Conservation (phyloP, 2,888 invertebrate species). For the Drosophila silvestris region DNA sequence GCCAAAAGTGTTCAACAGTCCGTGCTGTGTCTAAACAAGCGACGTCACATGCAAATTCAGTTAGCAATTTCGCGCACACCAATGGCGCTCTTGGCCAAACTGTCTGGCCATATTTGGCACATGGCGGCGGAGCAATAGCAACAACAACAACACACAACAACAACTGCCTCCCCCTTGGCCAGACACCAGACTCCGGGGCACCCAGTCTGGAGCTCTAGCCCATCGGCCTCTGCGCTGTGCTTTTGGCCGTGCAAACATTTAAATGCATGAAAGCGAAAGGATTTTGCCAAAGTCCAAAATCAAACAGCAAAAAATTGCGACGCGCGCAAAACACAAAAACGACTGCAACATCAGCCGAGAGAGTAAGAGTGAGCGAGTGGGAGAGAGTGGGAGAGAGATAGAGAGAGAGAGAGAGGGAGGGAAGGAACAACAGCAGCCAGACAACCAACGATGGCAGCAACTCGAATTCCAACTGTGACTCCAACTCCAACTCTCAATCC, state of each 20-base stretch:
- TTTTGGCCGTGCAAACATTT: conserved; percentile 72
- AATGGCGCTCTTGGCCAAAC: conserved; percentile 60
- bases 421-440: conserved; percentile 39
- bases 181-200: conserved; percentile 4
- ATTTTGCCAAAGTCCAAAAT: conserved; percentile 81
- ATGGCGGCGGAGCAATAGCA: conserved; percentile 42
- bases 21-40: conserved; percentile 7
- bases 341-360: conserved; percentile 11
- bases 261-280: conserved; percentile 85
- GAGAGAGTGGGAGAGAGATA: background rate
- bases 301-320: conserved; percentile 74
- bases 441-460: conserved; percentile 52
- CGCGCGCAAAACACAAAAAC: conserved; percentile 60
- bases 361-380: conserved; percentile 8
- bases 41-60: conserved; percentile 57
- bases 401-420: background rate
- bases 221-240: conserved; percentile 46
- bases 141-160: background rate
- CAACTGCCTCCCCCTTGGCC: conserved; percentile 16
- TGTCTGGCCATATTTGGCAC: conserved; percentile 63
- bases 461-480: conserved; percentile 33
- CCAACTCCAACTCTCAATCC: conserved; percentile 23
- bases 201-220: conserved; percentile 10
- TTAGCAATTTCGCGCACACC: conserved; percentile 58
- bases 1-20: conserved; percentile 29